phyloP scores from a whole-genome alignment of 2,888 invertebrate species.

The Drosophila pseudotakahashii region DNA sequence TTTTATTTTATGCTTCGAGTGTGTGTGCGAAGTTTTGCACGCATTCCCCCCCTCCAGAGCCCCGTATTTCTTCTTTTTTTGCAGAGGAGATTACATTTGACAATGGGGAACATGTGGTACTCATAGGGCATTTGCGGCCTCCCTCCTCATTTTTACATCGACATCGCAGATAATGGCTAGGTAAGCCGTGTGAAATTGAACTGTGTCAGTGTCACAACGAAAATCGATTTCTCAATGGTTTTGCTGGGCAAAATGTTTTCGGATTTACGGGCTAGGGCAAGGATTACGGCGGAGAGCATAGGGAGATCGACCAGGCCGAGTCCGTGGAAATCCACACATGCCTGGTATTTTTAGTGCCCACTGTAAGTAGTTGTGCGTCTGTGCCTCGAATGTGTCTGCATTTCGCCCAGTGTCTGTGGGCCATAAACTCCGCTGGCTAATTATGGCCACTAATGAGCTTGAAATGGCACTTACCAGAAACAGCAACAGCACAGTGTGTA shows the following conservation, averaged over 20 bases:
- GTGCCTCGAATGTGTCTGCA: conserved; percentile 50
- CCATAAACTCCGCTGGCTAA: conserved; percentile 74
- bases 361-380: conserved; percentile 35
- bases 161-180: conserved; percentile 32
- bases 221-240: conserved; percentile 35
- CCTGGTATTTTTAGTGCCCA: conserved; percentile 28
- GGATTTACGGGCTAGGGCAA: conserved; percentile 13
- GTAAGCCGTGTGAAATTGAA: conserved; percentile 47
- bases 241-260: conserved; percentile 22
- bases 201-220: conserved; percentile 44
- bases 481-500: conserved; percentile 27
- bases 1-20: conserved; percentile 38
- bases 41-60: conserved; percentile 22
- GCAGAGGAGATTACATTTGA: conserved; percentile 45
- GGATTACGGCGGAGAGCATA: conserved; percentile 18
- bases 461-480: conserved; percentile 74
- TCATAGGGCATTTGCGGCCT: conserved; percentile 32
- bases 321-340: neutral
- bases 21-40: conserved; percentile 45
- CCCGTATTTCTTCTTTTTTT: conserved; percentile 14
- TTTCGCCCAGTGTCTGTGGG: conserved; percentile 63
- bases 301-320: conserved; percentile 6
- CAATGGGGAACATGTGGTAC: conserved; percentile 48
- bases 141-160: neutral
- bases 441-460: conserved; percentile 79